Evolutionary conservation across 2,888 invertebrate genomes (phyloP), one percentile per base, ranked within the genome.

Genomic region (Marasmarcha lunaedactyla): DNA sequence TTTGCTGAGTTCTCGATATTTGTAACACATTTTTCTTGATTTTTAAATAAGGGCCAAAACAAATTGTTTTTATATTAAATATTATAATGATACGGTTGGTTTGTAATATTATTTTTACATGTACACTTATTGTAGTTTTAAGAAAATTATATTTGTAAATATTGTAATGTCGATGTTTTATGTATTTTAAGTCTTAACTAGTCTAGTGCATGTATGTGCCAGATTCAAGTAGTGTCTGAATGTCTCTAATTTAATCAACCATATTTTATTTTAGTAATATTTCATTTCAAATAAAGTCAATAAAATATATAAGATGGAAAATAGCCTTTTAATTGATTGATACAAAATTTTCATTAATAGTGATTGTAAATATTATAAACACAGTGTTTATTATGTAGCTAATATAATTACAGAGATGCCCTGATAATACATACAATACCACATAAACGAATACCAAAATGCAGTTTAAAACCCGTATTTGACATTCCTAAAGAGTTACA

Each of bases 321-420:
- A 68, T 66, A 70, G 59, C 50, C 52, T 67, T 70, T 71, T 68
- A 59, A 61, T 71, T 57, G 55, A 61, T 71, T 57, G 55, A 54
- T 55, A 49, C 12, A 30, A 30, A 11, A 4, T n/a, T 30, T 30
- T 30, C 10, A 6, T 11, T 30, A 30, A 7, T 5, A 25, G 6
- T 25, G 26, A 25, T 25, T 25, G 26, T 25, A 10, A 25, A 25
- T 7, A 25, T 10, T 25, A n/a, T n/a, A n/a, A n/a, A n/a, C n/a
- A n/a, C n/a, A n/a, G n/a, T n/a, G n/a, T n/a, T n/a, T n/a, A n/a
- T n/a, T n/a, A n/a, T n/a, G n/a, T n/a, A n/a, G n/a, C n/a, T n/a
- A n/a, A n/a, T n/a, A n/a, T n/a, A n/a, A n/a, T n/a, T n/a, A n/a
- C n/a, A n/a, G n/a, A n/a, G n/a, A n/a, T n/a, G n/a, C n/a, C n/a